Base-by-base conservation (phyloP, 2,113 vertebrate species). In the Beaufortia kweichowensis region DNA sequence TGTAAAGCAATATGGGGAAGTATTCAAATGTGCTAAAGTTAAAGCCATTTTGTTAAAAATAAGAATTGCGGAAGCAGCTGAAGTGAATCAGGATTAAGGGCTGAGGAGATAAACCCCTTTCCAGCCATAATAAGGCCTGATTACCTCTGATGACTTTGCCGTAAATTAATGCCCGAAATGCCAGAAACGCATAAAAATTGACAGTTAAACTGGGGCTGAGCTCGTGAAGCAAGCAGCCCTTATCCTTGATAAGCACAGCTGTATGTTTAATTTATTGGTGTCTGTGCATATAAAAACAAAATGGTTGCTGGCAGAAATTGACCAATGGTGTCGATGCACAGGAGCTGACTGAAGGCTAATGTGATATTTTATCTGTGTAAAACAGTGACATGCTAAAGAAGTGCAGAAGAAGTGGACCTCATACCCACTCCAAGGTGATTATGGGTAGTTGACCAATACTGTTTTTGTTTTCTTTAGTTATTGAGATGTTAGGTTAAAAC, bases 21-120 rank as follows among this genome's bases (percentile, higher is more conserved):
- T 77, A 60, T 78, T 80, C 23, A 81, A 81, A 69, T 81, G 46
- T 53, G 57, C 19, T 73, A 57, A 67, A 75, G 57, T 76, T 74
- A 82, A 80, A 69, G 46, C 75, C 55, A 76, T 80, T 80, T 78
- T 73, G 81, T 78, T 10, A 66, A 60, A 59, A 77, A 65, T 55
- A 66, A 65, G 77, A 79, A 76, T 62, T 46, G 29, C 17, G 63
- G 78, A 82, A 68, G 69, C 72, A 80, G 67, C 62, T 80, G 76
- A 62, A 80, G 69, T 80, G 79, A 84, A 80, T 80, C 72, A 43
- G 80, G 82, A 85, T 85, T 80, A 83, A 80, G 66, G 80, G 80
- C 74, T 84, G 63, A 82, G 69, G 72, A 69, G 84, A 80, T 82
- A 80, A 83, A 80, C 55, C 70, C 59, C 50, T 63, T 78, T 72